Evolutionary conservation across 2,797 vertebrate species (phyloP).

Genomic region (Melanotaenia parkinsoni): DNA sequence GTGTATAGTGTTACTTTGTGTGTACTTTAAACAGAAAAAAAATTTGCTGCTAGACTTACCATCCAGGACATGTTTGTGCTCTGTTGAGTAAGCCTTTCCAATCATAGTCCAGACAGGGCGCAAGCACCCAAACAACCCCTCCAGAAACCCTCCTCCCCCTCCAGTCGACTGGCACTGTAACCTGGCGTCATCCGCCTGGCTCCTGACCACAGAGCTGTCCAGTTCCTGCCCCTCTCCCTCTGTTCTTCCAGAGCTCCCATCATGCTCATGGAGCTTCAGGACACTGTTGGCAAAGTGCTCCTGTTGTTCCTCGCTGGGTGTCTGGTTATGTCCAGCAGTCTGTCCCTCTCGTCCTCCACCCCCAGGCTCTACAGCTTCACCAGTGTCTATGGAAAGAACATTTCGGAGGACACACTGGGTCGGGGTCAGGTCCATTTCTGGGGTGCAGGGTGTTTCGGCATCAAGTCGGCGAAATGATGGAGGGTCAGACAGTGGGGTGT

Average conservation of each 20-base stretch:
- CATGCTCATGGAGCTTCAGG: constrained; percentile 88
- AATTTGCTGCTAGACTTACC: constrained; percentile 75
- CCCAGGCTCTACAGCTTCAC: constrained; percentile 72
- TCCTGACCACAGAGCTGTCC: constrained; percentile 74
- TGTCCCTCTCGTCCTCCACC: constrained; percentile 69
- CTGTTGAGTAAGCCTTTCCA: constrained; percentile 94
- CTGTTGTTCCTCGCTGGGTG: constrained; percentile 84
- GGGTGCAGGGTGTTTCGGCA: constrained; percentile 90
- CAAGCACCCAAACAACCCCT: constrained; percentile 94
- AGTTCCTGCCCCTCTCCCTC: constrained; percentile 74
- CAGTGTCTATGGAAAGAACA: constrained; percentile 88
- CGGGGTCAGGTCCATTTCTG: constrained; percentile 93
- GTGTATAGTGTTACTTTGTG: constrained; percentile 4
- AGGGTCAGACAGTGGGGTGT: constrained; percentile 86
- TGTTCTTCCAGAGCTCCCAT: constrained; percentile 70
- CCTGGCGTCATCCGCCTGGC: constrained; percentile 80
- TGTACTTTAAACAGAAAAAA: constrained; percentile 9
- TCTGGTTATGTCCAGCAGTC: constrained; percentile 79
- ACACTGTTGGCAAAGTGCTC: constrained; percentile 90
- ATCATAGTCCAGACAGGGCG: constrained; percentile 97
- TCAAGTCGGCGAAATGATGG: constrained; percentile 87
- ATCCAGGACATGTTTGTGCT: constrained; percentile 92
- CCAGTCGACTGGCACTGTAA: constrained; percentile 86
- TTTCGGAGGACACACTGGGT: constrained; percentile 94
- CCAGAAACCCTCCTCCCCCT: constrained; percentile 90